phyloP scores from a whole-genome alignment of 2,888 invertebrate genomes.

The Microctonus aethiopoides region DNA sequence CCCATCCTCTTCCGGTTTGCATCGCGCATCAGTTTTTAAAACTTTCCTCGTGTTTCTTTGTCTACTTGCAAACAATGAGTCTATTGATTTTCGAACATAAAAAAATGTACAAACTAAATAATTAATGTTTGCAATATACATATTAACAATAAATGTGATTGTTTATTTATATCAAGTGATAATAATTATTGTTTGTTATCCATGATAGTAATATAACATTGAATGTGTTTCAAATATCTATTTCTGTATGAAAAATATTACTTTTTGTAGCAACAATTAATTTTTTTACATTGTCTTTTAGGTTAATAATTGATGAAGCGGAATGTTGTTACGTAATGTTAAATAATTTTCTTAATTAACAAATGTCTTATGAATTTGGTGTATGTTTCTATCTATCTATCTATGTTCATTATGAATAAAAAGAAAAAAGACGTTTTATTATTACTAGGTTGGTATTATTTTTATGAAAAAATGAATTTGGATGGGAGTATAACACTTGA shows the following conservation, averaged over 20 bases:
- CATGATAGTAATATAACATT: too few relatives aligned
- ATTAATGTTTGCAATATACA: background rate
- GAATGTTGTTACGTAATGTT: background rate
- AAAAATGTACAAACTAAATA: background rate
- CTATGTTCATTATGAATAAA: too few relatives aligned
- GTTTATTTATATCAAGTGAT: too few relatives aligned
- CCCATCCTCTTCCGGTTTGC: constrained; percentile 57
- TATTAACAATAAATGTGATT: background rate
- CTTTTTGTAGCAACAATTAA: too few relatives aligned
- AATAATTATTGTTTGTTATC: too few relatives aligned
- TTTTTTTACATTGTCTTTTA: too few relatives aligned
- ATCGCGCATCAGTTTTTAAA: background rate
- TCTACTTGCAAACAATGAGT: background rate
- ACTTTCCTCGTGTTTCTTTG: constrained; percentile 17
- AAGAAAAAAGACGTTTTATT: too few relatives aligned
- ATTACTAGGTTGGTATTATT: background rate
- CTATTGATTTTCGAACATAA: background rate
- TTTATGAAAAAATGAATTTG: background rate
- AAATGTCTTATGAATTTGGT: too few relatives aligned
- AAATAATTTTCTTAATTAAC: too few relatives aligned
- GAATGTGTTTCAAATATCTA: too few relatives aligned
- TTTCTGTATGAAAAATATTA: too few relatives aligned
- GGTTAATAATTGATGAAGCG: background rate
- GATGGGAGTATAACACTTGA: background rate
- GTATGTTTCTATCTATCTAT: too few relatives aligned